Evolutionary conservation across 2,888 invertebrate species (phyloP).

Genomic region (Erebia epiphron): DNA sequence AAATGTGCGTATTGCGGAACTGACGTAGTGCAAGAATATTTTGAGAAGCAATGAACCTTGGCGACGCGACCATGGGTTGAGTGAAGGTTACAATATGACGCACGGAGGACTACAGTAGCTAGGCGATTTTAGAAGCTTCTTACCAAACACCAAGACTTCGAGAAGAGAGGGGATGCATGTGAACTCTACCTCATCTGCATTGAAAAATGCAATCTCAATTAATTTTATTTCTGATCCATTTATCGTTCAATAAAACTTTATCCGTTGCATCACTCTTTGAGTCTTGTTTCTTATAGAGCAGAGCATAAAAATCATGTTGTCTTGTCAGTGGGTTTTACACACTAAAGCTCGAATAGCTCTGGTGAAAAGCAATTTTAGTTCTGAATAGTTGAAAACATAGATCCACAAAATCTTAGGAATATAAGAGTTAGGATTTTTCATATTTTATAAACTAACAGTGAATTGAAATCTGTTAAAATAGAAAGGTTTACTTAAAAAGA

Average conservation of each 20-base stretch:
- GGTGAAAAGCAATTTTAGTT: too few species aligned
- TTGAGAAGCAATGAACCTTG: slow-evolving; percentile 50
- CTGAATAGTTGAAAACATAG: too few species aligned
- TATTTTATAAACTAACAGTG: not conserved
- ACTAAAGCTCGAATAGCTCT: too few species aligned
- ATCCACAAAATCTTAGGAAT: too few species aligned
- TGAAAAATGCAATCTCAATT: too few species aligned
- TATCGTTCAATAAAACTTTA: not conserved
- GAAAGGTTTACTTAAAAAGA: slow-evolving; percentile 16
- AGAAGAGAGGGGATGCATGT: not conserved
- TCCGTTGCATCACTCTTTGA: not conserved
- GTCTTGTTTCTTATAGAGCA: too few species aligned
- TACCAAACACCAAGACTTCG: not conserved
- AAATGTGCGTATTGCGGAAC: slow-evolving; percentile 36
- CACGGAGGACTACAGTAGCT: slow-evolving; percentile 3
- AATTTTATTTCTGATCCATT: too few species aligned
- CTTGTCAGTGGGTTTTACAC: not conserved
- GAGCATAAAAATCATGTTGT: not conserved
- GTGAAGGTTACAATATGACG: slow-evolving; percentile 60
- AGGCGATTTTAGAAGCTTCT: not conserved
- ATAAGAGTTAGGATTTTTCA: too few species aligned
- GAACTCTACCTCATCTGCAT: too few species aligned
- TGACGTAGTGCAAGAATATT: slow-evolving; percentile 27
- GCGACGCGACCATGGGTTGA: slow-evolving; percentile 48
- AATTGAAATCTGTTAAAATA: slow-evolving; percentile 6